Evolutionary conservation across 2,888 invertebrate species (phyloP), one percentile per base, ranked within the genome.

Genomic region (Chrysodeixis includens): DNA sequence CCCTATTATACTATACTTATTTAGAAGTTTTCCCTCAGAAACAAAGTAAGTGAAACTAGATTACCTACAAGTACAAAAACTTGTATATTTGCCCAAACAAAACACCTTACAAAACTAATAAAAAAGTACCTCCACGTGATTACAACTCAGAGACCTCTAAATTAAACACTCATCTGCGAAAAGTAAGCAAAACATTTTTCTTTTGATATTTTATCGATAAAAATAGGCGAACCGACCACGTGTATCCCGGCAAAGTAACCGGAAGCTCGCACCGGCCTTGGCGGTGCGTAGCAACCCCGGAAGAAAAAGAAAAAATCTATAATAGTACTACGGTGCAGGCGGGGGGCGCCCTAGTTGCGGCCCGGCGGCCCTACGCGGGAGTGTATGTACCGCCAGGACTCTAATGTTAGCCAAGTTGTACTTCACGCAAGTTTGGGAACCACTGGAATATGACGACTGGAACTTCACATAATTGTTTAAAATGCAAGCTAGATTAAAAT

Each of bases 251-350:
- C 82, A 80, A 71, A 80, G 86, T 84, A 84, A 85, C 87, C 89
- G 91, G 91, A 90, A 91, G 89, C 85, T 72, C 67, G 77, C 65
- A 78, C 67, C 88, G 91, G 86, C 93, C 92, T 92, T 91, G 92
- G 86, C 86, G 83, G 83, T 79, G 87, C 90, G 86, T 90, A 85
- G 89, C 91, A 89, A 90, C 91, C 90, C 87, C 86, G 85, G 85
- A 86, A 86, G 86, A 86, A 86, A 88, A 84, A 78, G 81, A 83
- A 90, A 92, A 93, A 93, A 93, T 93, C 92, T 92, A 93, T 92
- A 92, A 88, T 86, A 88, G 82, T 83, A 82, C 81, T 76, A 83
- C 81, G 85, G 83, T 86, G 89, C 88, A 88, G 87, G 86, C 76
- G 86, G 85, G 76, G 83, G 81, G 70, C 73, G 85, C 86, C 84